Evolutionary conservation across 1,140 invertebrate genomes (phyloP), one percentile per base, ranked within the genome.

Genomic region (Drosophila pectinifera): DNA sequence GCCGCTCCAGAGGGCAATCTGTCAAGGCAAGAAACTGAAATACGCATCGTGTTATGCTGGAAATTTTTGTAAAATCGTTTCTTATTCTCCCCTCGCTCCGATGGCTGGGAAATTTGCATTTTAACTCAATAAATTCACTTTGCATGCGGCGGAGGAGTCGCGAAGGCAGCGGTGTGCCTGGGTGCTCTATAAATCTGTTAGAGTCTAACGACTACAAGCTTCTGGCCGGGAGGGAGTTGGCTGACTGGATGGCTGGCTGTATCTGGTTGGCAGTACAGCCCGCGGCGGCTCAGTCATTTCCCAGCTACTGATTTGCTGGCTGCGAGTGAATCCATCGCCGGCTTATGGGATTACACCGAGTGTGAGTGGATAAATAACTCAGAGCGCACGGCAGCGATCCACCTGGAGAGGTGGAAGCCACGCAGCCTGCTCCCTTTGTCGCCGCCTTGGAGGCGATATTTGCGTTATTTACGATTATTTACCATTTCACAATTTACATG

Each of bases 121-220:
- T 90, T 82, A 90, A 90, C 78, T 90, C 85, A 90, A 90, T 90
- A 90, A 90, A 90, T 90, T 90, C 85, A 90, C 86, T 90, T 90
- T 90, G 86, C 85, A 90, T 90, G 84, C 81, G 78, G 75, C 68
- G 39, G 22, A 63, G 57, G 16, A 58, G 39, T 34, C 11, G 64
- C 54, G 67, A 56, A 62, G 70, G 68, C 77, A 64, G 73, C 81
- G 77, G 65, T 70, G 57, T 70, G 49, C 28, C 74, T 28, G 8
- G 28, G 55, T 83, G 84, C 84, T 89, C 84, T 89, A 89, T 89
- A 89, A 89, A 89, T 89, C 84, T 89, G 83, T 79, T 80, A 78
- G 73, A 73, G 73, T 73, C 72, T 72, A 59, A 65, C 59, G 62
- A 79, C 75, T 72, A 67, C 42, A 59, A 80, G 63, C 64, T 48